Evolutionary conservation across 2,797 vertebrate species (phyloP).

Genomic region (Anolis apletophallus): DNA sequence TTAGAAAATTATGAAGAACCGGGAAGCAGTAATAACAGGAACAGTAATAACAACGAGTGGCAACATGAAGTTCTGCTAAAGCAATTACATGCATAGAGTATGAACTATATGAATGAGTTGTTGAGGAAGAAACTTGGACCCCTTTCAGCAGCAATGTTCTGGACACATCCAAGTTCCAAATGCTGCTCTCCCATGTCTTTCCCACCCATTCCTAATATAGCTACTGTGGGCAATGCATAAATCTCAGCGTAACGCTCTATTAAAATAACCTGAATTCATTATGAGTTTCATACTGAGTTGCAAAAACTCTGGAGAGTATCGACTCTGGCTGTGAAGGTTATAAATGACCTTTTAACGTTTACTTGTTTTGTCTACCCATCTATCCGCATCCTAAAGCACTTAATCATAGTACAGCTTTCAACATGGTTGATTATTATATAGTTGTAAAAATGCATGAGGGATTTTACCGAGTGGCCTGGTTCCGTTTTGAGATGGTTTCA

Average conservation of each 20-base stretch:
- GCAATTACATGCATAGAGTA: constrained; percentile 11
- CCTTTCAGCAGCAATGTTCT: background rate
- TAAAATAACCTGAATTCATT: constrained; percentile 12
- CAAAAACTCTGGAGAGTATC: constrained; percentile 8
- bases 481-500: constrained; percentile 45
- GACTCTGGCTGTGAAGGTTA: background rate
- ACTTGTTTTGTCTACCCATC: constrained; percentile 44
- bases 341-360: constrained; percentile 28
- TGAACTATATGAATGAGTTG: constrained; percentile 13
- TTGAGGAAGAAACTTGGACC: constrained; percentile 11
- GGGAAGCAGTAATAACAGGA: background rate
- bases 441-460: constrained; percentile 50
- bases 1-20: constrained; percentile 5
- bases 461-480: constrained; percentile 44
- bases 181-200: background rate
- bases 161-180: constrained; percentile 29
- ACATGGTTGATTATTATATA: constrained; percentile 39
- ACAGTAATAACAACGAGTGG: background rate
- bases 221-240: background rate
- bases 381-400: constrained; percentile 28
- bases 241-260: constrained; percentile 1
- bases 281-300: constrained; percentile 30
- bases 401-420: constrained; percentile 52
- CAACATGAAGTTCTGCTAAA: constrained; percentile 37
- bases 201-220: background rate